Evolutionary conservation across 1,140 invertebrate genomes (phyloP).

Genomic region (Aradophagus sp.): DNA sequence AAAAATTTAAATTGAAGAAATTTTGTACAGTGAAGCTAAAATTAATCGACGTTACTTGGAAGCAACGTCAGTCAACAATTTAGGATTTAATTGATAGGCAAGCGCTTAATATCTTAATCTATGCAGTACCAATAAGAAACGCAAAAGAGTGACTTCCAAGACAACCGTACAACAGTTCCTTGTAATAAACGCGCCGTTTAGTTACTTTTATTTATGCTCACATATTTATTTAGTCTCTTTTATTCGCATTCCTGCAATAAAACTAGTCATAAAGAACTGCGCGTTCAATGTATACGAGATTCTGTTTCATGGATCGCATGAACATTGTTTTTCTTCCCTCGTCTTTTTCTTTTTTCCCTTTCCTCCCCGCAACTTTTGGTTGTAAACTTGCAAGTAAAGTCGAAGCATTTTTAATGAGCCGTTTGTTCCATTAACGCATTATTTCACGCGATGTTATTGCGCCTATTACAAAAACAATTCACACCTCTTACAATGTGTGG

Average conservation of each 20-base stretch:
- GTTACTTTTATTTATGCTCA: slow-evolving; percentile 55
- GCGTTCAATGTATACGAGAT: slow-evolving; percentile 47
- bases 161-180: slow-evolving; percentile 27
- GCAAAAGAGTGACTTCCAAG: slow-evolving; percentile 23
- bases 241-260: slow-evolving; percentile 57
- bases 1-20: no score
- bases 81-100: slow-evolving; percentile 38
- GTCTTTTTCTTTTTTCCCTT: slow-evolving; percentile 19
- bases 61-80: slow-evolving; percentile 7
- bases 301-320: slow-evolving; percentile 40
- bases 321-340: slow-evolving; percentile 24
- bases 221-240: slow-evolving; percentile 58
- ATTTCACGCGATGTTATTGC: slow-evolving; percentile 43
- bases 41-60: slow-evolving; percentile 1
- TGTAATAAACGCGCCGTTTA: slow-evolving; percentile 49
- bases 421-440: slow-evolving; percentile 36
- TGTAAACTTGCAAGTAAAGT: slow-evolving; percentile 31
- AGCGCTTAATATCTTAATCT: slow-evolving; percentile 43
- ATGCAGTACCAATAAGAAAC: slow-evolving; percentile 18
- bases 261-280: slow-evolving; percentile 52
- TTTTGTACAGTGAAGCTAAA: background rate
- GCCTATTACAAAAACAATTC: slow-evolving; percentile 44
- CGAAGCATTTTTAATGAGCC: slow-evolving; percentile 39
- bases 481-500: slow-evolving; percentile 32
- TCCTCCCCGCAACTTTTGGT: background rate